Conservation (phyloP, 2,888 invertebrate genomes). For the Icerya purchasi region DNA sequence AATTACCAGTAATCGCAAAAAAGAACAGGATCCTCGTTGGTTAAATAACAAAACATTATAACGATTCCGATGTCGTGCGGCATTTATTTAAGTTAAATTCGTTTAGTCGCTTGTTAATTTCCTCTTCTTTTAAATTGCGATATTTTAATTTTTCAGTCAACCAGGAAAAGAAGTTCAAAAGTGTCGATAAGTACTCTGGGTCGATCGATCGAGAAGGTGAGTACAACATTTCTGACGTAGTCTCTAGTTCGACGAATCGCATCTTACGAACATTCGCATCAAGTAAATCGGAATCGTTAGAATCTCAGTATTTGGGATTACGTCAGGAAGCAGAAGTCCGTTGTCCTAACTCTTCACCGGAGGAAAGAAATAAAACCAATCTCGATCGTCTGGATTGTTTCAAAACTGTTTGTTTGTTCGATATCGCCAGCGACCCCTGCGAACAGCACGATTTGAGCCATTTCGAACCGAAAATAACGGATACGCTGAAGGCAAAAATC, state of each 20-base stretch:
- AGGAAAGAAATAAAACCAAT: neutral
- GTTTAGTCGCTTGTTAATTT: too few species aligned
- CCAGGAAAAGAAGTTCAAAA: neutral
- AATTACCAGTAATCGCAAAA: too few species aligned
- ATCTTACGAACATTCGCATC: neutral
- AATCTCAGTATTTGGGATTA: neutral
- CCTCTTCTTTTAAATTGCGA: too few species aligned
- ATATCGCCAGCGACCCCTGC: conserved; percentile 53
- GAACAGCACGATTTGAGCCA: conserved; percentile 42
- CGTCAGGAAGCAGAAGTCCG: neutral
- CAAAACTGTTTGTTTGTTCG: conserved; percentile 35
- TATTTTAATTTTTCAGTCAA: neutral
- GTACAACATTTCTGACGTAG: neutral
- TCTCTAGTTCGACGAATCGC: neutral
- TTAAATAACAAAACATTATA: too few species aligned
- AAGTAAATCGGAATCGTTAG: neutral
- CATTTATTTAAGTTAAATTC: too few species aligned
- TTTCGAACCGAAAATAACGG: conserved; percentile 28
- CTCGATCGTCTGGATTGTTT: neutral
- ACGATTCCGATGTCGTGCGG: too few species aligned
- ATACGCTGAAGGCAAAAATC: neutral
- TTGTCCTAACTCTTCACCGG: neutral
- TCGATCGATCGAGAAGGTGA: neutral
- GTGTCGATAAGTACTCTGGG: neutral
- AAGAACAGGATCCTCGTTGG: too few species aligned